These are phyloP conservation scores for Euleptes europaea DNA, from an alignment of 2,113 vertebrate species.

Conservation along the genomic window DNA sequence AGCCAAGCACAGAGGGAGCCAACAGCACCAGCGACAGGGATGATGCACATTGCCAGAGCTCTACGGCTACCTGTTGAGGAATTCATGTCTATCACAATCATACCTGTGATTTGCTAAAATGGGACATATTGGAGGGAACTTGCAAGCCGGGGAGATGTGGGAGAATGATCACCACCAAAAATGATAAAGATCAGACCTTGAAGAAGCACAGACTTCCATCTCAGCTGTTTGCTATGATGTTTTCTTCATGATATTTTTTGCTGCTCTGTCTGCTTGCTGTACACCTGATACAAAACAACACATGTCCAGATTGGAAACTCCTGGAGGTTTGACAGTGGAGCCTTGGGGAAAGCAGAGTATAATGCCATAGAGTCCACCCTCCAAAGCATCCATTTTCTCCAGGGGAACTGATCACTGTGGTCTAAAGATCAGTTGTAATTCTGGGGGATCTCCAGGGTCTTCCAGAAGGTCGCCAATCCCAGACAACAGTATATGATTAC, in stretches of 20 bases:
- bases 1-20: neutral
- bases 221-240: neutral
- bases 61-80: neutral
- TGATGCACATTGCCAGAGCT: neutral
- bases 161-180: neutral
- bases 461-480: too few relatives aligned
- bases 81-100: neutral
- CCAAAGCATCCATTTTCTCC: too few relatives aligned
- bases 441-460: too few relatives aligned
- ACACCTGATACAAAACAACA: neutral
- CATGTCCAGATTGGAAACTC: neutral
- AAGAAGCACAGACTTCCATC: neutral
- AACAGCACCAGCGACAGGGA: neutral
- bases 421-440: too few relatives aligned
- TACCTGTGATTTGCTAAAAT: neutral
- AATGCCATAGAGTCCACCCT: too few relatives aligned
- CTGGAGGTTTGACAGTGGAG: too few relatives aligned
- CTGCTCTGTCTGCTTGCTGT: neutral
- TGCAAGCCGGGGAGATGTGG: neutral
- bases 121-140: neutral
- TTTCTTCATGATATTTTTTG: too few relatives aligned
- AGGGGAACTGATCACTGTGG: too few relatives aligned
- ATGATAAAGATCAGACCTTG: neutral
- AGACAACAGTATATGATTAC: neutral
- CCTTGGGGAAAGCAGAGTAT: too few relatives aligned